phyloP scores from a whole-genome alignment of 92 coral and sea anemone species.

The Pocillopora grandis region DNA sequence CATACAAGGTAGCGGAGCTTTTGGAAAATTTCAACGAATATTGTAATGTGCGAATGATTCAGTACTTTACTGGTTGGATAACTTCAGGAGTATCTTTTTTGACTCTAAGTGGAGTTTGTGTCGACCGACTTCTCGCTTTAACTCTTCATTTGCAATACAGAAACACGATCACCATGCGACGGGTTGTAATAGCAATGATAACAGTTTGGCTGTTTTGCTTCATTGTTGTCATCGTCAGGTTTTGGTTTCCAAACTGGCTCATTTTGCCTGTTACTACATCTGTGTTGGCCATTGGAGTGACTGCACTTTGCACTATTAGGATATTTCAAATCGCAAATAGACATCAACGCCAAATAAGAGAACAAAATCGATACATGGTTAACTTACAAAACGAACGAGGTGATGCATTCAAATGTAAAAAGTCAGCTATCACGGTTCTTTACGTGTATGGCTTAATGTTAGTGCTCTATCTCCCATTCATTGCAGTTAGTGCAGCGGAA shows the following conservation, averaged over 20 bases:
- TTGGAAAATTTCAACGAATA: background rate
- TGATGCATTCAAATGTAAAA: background rate
- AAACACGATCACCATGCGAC: conserved; percentile 7
- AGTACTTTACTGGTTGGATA: conserved; percentile 16
- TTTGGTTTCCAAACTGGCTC: conserved; percentile 15
- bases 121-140: too few relatives aligned
- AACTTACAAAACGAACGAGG: background rate
- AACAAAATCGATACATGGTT: background rate
- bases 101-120: background rate
- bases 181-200: background rate
- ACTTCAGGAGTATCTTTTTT: conserved; percentile 24
- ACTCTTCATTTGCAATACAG: conserved; percentile 28
- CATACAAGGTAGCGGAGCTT: conserved; percentile 37
- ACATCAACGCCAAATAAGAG: conserved; percentile 8
- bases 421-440: conserved; percentile 19
- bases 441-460: conserved; percentile 19
- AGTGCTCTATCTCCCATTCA: background rate
- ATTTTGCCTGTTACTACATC: conserved; percentile 3
- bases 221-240: background rate
- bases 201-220: conserved; percentile 9
- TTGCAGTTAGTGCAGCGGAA: too few relatives aligned
- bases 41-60: conserved; percentile 9
- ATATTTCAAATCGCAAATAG: conserved; percentile 27
- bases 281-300: background rate
- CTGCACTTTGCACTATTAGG: background rate